Conservation (phyloP, 53 echinoderm and acorn worm genomes). For the Astropecten irregularis region DNA sequence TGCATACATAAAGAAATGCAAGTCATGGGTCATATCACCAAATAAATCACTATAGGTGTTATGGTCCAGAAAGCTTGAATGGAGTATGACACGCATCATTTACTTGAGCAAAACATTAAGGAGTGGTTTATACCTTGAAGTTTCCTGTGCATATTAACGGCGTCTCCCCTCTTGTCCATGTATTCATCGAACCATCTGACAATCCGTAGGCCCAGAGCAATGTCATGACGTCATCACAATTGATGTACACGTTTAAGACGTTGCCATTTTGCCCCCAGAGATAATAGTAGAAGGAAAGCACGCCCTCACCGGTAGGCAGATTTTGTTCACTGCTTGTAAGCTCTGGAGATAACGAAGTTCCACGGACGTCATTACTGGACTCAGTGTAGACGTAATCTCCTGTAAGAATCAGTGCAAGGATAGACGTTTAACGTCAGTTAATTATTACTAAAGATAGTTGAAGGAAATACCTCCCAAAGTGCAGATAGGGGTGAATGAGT, state of each 20-base stretch:
- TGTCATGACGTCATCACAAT: neutral
- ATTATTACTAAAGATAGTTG: too few species aligned
- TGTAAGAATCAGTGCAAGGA: neutral
- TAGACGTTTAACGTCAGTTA: too few species aligned
- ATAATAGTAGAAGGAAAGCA: constrained; percentile 34
- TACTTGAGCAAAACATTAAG: too few species aligned
- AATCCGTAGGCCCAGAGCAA: neutral
- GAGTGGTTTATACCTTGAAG: constrained; percentile 21
- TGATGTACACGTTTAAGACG: neutral
- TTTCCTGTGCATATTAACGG: neutral
- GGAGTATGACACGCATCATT: too few species aligned
- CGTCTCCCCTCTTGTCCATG: neutral
- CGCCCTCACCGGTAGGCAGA: constrained; percentile 36
- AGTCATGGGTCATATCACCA: too few species aligned
- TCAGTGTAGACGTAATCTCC: constrained; percentile 1
- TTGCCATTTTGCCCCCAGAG: neutral
- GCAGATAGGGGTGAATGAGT: too few species aligned
- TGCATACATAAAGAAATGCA: too few species aligned
- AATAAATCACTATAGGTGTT: too few species aligned
- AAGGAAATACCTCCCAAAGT: too few species aligned
- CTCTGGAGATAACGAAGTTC: neutral
- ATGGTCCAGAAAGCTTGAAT: too few species aligned
- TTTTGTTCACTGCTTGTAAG: neutral
- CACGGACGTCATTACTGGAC: neutral
- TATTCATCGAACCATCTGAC: neutral